Evolutionary conservation across 2,797 vertebrate species (phyloP).

Genomic region (Eleutherodactylus coqui): DNA sequence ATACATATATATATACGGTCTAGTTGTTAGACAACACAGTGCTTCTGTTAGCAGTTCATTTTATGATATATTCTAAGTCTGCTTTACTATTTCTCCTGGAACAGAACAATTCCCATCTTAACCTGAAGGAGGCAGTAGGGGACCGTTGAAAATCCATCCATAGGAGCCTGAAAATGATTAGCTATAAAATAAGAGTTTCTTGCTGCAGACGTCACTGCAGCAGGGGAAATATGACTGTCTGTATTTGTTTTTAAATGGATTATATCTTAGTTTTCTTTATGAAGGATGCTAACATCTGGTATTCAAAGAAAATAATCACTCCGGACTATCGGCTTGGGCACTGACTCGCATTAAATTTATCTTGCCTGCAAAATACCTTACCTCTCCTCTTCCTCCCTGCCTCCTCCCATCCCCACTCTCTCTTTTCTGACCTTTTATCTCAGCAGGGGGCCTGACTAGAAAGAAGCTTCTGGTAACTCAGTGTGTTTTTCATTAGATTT

Average conservation of each 20-base stretch:
- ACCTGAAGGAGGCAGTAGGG: slow-evolving; percentile 60
- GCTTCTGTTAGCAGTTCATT: slow-evolving; percentile 7
- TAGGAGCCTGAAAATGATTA: slow-evolving; percentile 27
- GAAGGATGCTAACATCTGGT: slow-evolving; percentile 68
- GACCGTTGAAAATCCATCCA: slow-evolving; percentile 27
- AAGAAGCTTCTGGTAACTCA: slow-evolving; percentile 72
- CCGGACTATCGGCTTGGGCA: slow-evolving; percentile 66
- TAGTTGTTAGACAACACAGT: not conserved
- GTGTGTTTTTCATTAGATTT: slow-evolving; percentile 71
- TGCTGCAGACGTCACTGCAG: slow-evolving; percentile 57
- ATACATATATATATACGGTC: not conserved
- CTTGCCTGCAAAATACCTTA: slow-evolving; percentile 65
- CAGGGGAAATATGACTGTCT: slow-evolving; percentile 63
- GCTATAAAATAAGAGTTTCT: slow-evolving; percentile 12
- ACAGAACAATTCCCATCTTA: not conserved
- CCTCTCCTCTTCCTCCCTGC: slow-evolving; percentile 48
- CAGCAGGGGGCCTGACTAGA: slow-evolving; percentile 72
- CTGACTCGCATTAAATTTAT: slow-evolving; percentile 66
- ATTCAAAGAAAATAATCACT: slow-evolving; percentile 70
- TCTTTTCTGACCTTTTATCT: slow-evolving; percentile 70
- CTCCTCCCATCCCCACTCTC: slow-evolving; percentile 52
- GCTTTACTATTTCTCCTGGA: not conserved
- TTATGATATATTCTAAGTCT: not conserved
- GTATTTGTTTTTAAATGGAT: slow-evolving; percentile 68
- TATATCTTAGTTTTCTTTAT: slow-evolving; percentile 65